Base-by-base conservation (phyloP, 2,888 invertebrate species). In the Athalia rosae region DNA sequence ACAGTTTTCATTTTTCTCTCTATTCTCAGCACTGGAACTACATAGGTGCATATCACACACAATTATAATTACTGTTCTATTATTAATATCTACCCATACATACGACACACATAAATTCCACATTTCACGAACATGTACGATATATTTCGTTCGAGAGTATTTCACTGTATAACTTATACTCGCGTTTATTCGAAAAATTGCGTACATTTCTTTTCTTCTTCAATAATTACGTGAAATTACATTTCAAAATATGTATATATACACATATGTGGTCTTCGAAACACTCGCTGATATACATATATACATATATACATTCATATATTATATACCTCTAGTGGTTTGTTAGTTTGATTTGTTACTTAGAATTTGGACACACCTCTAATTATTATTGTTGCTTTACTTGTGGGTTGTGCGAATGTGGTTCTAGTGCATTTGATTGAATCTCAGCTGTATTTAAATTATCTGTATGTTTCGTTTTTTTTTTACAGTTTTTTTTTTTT, bases 351-450 rank as follows among this genome's bases (percentile, higher is more conserved):
- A 59, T 15, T 59, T 59, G 59, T 66, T 28, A 28, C 28, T 28
- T 28, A 28, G 28, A 28, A 64, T 63, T 66, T 9, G 45, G 11
- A 48, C n/a, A 50, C 78, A 82, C 84, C 84, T 82, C 78, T 81
- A 82, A 82, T 85, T 84, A 84, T 80, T 84, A 84, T 80, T 84
- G 84, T 85, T 84, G 85, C 84, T 85, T 85, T 84, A 84, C 80
- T 85, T 84, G 85, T 86, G 82, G 83, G 80, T 85, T 82, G 83
- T 85, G 84, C 83, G 83, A 83, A 84, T 84, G 84, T 85, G 81
- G 81, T 83, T 82, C 83, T 84, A 85, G 82, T 85, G 85, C 85
- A 85, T 85, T 81, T 80, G 80, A 82, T 83, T 79, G 79, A 80
- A 81, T 81, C 82, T 80, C 67, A 59, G 80, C 80, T 83, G 82